Conservation (phyloP, 1,140 invertebrate species). For the Dinothrombium tinctorium region DNA sequence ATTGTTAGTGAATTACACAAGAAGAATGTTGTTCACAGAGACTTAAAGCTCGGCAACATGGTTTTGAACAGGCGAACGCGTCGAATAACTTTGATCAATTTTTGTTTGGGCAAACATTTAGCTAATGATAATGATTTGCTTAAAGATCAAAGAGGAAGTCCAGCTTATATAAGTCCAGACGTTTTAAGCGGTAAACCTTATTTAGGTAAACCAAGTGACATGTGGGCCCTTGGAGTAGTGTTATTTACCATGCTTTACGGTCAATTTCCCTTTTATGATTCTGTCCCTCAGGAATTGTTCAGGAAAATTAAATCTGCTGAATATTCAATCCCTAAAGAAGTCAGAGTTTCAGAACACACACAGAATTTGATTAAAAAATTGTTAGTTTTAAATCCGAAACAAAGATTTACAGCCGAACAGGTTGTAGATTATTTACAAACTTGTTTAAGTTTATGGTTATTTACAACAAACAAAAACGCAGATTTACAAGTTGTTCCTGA, state of each 20-base stretch:
- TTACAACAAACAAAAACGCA: too few relatives aligned
- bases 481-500: too few relatives aligned
- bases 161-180: slow-evolving; percentile 61
- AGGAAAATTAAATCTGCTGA: slow-evolving; percentile 44
- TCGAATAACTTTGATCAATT: slow-evolving; percentile 53
- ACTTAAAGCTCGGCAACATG: too few relatives aligned
- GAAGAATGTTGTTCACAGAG: too few relatives aligned
- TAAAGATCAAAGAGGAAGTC: slow-evolving; percentile 54
- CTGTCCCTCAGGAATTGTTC: slow-evolving; percentile 47
- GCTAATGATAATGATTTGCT: slow-evolving; percentile 44
- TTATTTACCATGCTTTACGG: slow-evolving; percentile 62
- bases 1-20: too few relatives aligned
- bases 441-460: too few relatives aligned
- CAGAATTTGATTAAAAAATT: too few relatives aligned
- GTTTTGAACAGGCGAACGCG: too few relatives aligned
- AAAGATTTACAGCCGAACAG: too few relatives aligned
- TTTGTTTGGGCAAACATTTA: slow-evolving; percentile 54
- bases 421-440: too few relatives aligned
- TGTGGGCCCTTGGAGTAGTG: slow-evolving; percentile 62
- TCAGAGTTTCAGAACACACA: too few relatives aligned
- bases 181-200: slow-evolving; percentile 38
- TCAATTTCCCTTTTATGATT: slow-evolving; percentile 65
- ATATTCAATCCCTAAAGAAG: slow-evolving; percentile 37
- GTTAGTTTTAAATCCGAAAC: too few relatives aligned
- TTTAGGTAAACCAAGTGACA: slow-evolving; percentile 46